Evolutionary conservation across 2,888 invertebrate species (phyloP).

Genomic region (Heteromyza rotundicornis): DNA sequence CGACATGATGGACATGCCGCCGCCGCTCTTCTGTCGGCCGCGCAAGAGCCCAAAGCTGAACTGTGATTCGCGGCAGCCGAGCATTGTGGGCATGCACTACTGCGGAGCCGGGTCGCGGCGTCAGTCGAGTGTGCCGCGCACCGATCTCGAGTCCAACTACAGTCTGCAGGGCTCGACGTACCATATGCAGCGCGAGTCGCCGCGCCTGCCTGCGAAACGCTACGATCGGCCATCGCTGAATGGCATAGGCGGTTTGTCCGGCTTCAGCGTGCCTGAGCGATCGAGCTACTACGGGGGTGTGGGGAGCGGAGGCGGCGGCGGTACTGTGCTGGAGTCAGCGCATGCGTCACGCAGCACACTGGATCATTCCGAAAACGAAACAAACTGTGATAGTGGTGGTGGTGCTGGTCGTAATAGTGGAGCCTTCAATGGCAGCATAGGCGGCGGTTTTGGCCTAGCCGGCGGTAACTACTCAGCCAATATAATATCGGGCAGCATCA

Average conservation of each 20-base stretch:
- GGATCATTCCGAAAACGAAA: constrained; percentile 63
- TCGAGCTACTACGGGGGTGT: constrained; percentile 38
- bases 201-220: constrained; percentile 59
- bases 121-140: constrained; percentile 71
- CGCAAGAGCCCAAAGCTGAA: constrained; percentile 79
- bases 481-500: neutral
- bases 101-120: constrained; percentile 67
- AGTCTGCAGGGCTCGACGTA: constrained; percentile 65
- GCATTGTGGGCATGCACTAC: constrained; percentile 70
- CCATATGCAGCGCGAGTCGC: constrained; percentile 57
- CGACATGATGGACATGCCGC: constrained; percentile 75
- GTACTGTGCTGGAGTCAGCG: constrained; percentile 46
- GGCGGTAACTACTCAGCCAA: neutral
- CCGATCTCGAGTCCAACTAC: constrained; percentile 66
- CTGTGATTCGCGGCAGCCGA: constrained; percentile 79
- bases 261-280: constrained; percentile 39
- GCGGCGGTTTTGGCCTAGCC: constrained; percentile 28
- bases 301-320: constrained; percentile 30
- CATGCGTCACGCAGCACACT: constrained; percentile 58
- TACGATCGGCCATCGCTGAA: constrained; percentile 65
- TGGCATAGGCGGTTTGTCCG: constrained; percentile 60
- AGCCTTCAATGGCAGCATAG: constrained; percentile 19
- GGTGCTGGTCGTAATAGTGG: constrained; percentile 24
- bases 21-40: constrained; percentile 84
- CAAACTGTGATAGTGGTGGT: constrained; percentile 60